Evolutionary conservation across 2,888 invertebrate species (phyloP).

Genomic region (Pterostichus madidus): DNA sequence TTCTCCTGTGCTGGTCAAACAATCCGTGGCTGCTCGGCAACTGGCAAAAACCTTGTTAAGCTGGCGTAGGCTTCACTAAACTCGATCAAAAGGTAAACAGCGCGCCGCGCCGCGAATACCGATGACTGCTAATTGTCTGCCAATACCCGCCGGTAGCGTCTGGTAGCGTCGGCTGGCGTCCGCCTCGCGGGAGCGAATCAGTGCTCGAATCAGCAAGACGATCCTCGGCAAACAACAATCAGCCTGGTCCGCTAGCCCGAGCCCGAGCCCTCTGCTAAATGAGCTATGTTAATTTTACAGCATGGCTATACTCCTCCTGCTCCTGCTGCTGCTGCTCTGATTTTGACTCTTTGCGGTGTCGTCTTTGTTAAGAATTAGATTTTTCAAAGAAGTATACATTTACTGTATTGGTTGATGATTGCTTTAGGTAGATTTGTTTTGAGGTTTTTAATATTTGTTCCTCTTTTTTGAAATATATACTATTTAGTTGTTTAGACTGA

Average conservation of each 20-base stretch:
- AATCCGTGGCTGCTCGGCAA: conserved; percentile 19
- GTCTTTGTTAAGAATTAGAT: too few species aligned
- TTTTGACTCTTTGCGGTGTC: too few species aligned
- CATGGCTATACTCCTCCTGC: conserved; percentile 41
- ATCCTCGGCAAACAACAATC: conserved; percentile 77
- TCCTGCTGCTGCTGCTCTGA: conserved; percentile 28
- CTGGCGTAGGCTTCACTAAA: conserved; percentile 69
- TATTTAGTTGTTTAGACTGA: too few species aligned
- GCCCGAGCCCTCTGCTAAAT: conserved; percentile 68
- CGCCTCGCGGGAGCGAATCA: conserved; percentile 65
- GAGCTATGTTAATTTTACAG: conserved; percentile 71
- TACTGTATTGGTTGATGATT: too few species aligned
- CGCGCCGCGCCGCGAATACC: conserved; percentile 75
- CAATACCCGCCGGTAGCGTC: conserved; percentile 74
- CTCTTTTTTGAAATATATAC: too few species aligned
- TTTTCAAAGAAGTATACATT: too few species aligned
- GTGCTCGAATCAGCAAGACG: conserved; percentile 74
- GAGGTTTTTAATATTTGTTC: too few species aligned
- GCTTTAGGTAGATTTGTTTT: too few species aligned
- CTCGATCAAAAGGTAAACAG: conserved; percentile 77
- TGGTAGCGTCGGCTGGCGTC: conserved; percentile 70
- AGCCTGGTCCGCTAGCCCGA: conserved; percentile 69
- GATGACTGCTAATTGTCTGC: conserved; percentile 77
- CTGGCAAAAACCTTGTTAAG: conserved; percentile 71
- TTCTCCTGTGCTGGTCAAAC: conserved; percentile 52